Conservation (phyloP, 2,113 vertebrate genomes). For the Anhinga anhinga region DNA sequence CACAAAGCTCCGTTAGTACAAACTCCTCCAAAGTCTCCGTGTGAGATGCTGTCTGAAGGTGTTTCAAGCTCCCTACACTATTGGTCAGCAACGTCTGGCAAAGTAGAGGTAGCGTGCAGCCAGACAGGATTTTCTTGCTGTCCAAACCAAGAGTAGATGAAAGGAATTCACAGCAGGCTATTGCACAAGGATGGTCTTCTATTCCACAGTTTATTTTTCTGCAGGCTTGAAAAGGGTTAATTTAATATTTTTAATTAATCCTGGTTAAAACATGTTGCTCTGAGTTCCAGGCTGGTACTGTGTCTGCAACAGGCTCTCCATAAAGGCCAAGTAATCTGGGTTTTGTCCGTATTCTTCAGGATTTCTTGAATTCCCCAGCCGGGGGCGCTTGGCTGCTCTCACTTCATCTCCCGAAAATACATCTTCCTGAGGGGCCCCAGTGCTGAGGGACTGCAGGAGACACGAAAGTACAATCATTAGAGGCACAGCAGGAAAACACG, state of each 20-base stretch:
- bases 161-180: conserved; percentile 63
- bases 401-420: conserved; percentile 74
- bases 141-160: conserved; percentile 44
- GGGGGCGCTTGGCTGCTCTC: conserved; percentile 86
- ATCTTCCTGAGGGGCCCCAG: conserved; percentile 70
- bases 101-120: conserved; percentile 65
- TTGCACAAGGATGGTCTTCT: conserved; percentile 49
- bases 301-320: conserved; percentile 85
- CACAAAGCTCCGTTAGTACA: neutral
- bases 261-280: conserved; percentile 65
- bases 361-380: conserved; percentile 68
- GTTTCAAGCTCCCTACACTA: neutral
- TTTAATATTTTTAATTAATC: neutral
- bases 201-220: conserved; percentile 29
- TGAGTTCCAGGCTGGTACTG: conserved; percentile 76
- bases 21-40: conserved; percentile 9
- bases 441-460: conserved; percentile 78
- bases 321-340: conserved; percentile 82
- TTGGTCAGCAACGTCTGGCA: conserved; percentile 32
- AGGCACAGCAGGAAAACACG: neutral
- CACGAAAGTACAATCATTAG: neutral
- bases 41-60: neutral
- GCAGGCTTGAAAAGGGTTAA: conserved; percentile 38
- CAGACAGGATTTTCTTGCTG: neutral
- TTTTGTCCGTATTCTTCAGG: conserved; percentile 64